Evolutionary conservation across 2,797 vertebrate species (phyloP), one percentile per base, ranked within the genome.

Genomic region (Neostethus bicornis): DNA sequence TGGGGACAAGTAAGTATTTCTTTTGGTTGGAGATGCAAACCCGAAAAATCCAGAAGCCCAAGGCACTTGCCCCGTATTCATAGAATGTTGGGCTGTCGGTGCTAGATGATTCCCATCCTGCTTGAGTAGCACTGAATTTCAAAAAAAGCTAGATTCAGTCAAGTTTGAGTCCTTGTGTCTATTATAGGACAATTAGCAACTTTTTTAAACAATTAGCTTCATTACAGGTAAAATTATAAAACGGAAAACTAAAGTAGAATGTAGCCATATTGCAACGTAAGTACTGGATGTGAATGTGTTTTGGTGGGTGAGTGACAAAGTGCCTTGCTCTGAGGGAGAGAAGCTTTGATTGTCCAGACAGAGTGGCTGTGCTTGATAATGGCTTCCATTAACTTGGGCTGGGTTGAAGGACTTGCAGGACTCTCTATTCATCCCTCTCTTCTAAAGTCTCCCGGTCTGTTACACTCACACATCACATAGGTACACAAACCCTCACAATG

Each of bases 341-440:
- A 72, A 62, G 46, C 75, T 77, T 61, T 82, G 83, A 84, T 84
- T 78, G 84, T 82, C 70, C 80, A 85, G 78, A 88, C 80, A 66
- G 82, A 84, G 79, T 81, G 82, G 78, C 81, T 83, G 77, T 82
- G 85, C 85, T 86, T 85, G 85, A 87, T 88, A 88, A 86, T 88
- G 83, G 81, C 86, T 88, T 90, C 89, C 88, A 90, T 90, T 90
- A 89, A 90, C 86, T 86, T 84, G 78, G 70, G 81, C 74, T 81
- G 81, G 84, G 87, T 64, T 77, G 77, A 64, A 73, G 71, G 81
- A 87, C 86, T 88, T 80, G 57, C 50, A 85, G 86, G 88, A 87
- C 85, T 82, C 72, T 80, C 64, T 75, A 78, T 86, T 81, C 83
- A 84, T 73, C 69, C 51, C 72, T 54, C 71, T 64, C 43, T 34